These are phyloP conservation scores for Danio rerio DNA, from an alignment of 2,113 vertebrate genomes.

Conservation along the genomic window GRCz12tu NC_133192.1:40975001-40975500, in stretches of 20 bases:
- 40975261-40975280: not conserved
- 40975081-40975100: constrained; percentile 20
- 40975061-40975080: constrained; percentile 6
- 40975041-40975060: not conserved
- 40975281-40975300: not conserved
- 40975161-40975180: not conserved
- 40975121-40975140: not conserved
- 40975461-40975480: too few species aligned
- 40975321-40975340: too few species aligned
- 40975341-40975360: too few species aligned
- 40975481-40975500: too few species aligned
- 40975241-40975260: not conserved
- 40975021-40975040: constrained; percentile 21
- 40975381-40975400: too few species aligned
- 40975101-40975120: constrained; percentile 7
- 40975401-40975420: too few species aligned
- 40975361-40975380: too few species aligned
- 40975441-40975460: too few species aligned
- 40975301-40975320: too few species aligned
- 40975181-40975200: constrained; percentile 9
- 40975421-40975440: too few species aligned
- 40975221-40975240: not conserved
- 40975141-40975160: constrained; percentile 2
- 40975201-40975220: constrained; percentile 3
- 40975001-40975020: not conserved